Evolutionary conservation across 2,797 vertebrate genomes (phyloP).

Genomic region (Rallus crepitans): DNA sequence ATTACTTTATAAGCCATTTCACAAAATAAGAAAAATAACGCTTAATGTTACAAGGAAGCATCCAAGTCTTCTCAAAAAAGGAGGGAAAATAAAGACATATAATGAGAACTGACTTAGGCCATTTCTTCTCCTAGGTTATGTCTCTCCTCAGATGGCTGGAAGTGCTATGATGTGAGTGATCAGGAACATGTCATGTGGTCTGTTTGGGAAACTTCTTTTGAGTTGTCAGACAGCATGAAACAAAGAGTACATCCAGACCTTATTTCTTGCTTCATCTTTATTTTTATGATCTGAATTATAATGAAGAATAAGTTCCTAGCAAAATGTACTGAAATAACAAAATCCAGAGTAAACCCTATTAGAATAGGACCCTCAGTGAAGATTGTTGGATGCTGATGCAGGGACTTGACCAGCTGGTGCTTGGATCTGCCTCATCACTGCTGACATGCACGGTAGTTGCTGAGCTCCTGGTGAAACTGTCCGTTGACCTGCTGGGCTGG

Average conservation of each 20-base stretch:
- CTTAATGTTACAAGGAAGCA: not conserved
- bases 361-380: not conserved
- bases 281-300: not conserved
- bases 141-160: not conserved
- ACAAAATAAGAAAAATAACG: not conserved
- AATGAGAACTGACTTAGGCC: not conserved
- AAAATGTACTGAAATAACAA: not conserved
- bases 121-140: not conserved
- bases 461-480: not conserved
- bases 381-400: not conserved
- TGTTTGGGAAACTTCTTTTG: not conserved
- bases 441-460: accelerated
- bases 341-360: not conserved
- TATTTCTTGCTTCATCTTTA: not conserved
- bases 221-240: not conserved
- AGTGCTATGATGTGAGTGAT: not conserved
- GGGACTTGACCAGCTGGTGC: not conserved
- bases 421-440: not conserved
- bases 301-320: not conserved
- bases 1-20: not conserved
- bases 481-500: not conserved
- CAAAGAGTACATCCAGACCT: not conserved
- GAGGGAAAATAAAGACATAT: not conserved
- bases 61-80: accelerated
- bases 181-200: accelerated